Base-by-base conservation (phyloP, 2,113 vertebrate genomes). In the Microtus ochrogaster region DNA sequence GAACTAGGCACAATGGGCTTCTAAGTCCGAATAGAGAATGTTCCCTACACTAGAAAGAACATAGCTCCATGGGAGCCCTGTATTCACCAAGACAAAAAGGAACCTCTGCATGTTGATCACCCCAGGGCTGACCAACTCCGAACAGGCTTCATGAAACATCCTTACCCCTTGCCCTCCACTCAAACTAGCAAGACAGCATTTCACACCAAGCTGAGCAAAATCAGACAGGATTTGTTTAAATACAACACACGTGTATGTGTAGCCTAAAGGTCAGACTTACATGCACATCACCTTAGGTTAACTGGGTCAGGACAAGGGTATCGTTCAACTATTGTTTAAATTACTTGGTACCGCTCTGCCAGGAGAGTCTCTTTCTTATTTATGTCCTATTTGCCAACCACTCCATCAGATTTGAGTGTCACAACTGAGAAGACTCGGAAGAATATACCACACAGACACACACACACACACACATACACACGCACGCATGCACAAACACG, bases 231-330 rank as follows among this genome's bases (percentile, higher is more conserved):
- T 10, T 41, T 7, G 61, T n/a, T 78, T 78, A 47, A 66, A 79
- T 86, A 63, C 92, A 93, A 55, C 66, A 79, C 33, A 85, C 8
- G 66, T 96, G 24, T 49, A 49, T 88, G 33, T 49, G 36, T 84
- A 90, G 39, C 36, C 79, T 58, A 10, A 26, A 79, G 36, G 77
- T 94, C 91, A 95, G 28, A 66, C 19, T 73, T 55, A 17, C 44
- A 72, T 52, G 61, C 13, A 4, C 28, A 68, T 83, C 22, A n/a
- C n/a, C 41, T 81, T 92, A 47, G 61, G 47, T 84, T 63, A 73
- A 94, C 26, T 52, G 30, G 28, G 5, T 55, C 41, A 72, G 39
- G 33, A 77, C 65, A 52, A 41, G 47, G 68, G 89, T 36, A 33
- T 58, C 68, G 19, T 36, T 73, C 28, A 68, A 14, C 7, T 52